Percentiles rank a stretch among this genome's conserved stretches.
Conservation (phyloP, 2,888 invertebrate species). For the Agonopterix subpropinquella region DNA sequence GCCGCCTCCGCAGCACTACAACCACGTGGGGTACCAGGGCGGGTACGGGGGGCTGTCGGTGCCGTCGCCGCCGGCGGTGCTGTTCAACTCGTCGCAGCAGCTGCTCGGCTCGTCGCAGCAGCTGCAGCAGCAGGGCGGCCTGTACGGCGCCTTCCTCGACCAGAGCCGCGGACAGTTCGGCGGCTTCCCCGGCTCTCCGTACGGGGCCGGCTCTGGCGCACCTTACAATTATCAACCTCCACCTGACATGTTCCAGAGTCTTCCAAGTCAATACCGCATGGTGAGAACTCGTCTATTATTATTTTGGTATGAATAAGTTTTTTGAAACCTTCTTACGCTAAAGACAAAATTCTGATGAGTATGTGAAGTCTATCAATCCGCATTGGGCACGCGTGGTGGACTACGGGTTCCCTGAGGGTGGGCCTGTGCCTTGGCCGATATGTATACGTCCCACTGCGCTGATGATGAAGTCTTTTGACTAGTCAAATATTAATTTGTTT, state of each 20-base stretch:
- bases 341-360: too few species aligned
- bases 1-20: constrained; percentile 80
- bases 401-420: too few species aligned
- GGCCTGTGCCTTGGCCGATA: too few species aligned
- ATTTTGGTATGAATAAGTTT: too few species aligned
- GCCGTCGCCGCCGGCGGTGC: constrained; percentile 90
- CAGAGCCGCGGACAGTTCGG: constrained; percentile 88
- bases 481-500: too few species aligned
- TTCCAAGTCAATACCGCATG: constrained; percentile 67
- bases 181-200: constrained; percentile 83
- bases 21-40: constrained; percentile 82
- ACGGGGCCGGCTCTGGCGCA: constrained; percentile 79
- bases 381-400: too few species aligned
- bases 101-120: constrained; percentile 71
- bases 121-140: constrained; percentile 81
- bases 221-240: constrained; percentile 88
- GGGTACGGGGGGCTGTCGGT: constrained; percentile 88
- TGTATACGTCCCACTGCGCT: too few species aligned
- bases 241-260: constrained; percentile 68
- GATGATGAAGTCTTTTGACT: too few species aligned
- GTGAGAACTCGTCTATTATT: constrained; percentile 28
- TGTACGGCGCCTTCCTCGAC: constrained; percentile 88
- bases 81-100: constrained; percentile 86
- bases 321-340: too few species aligned
- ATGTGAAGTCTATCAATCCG: too few species aligned